Percentiles rank a stretch among this genome's conserved stretches.
These are phyloP conservation scores for Elmis aenea DNA, from an alignment of 2,888 invertebrate species.

Conservation along the genomic window DNA sequence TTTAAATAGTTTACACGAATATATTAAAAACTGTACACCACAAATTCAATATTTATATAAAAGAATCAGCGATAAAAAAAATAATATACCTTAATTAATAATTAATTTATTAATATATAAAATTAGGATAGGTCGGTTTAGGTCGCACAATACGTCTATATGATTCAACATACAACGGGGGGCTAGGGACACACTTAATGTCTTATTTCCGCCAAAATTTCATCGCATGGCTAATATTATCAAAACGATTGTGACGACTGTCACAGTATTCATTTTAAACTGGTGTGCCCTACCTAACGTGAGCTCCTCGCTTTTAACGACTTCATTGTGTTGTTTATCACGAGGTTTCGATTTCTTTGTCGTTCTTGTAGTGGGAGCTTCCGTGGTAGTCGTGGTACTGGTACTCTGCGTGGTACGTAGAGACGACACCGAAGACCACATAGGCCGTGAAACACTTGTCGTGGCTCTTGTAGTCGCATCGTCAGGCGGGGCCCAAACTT, in stretches of 20 bases:
- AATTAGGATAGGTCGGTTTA: conserved; percentile 32
- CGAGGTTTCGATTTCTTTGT: conserved; percentile 58
- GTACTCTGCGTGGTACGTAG: conserved; percentile 37
- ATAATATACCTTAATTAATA: conserved; percentile 36
- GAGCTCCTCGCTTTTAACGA: conserved; percentile 88
- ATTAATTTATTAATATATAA: conserved; percentile 33
- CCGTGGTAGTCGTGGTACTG: conserved; percentile 40
- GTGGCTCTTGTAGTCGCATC: conserved; percentile 41
- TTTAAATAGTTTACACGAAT: conserved; percentile 31
- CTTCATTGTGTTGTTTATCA: conserved; percentile 85
- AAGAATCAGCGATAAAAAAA: conserved; percentile 32
- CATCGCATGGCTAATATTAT: conserved; percentile 40
- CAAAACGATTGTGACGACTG: conserved; percentile 31
- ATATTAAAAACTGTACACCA: conserved; percentile 42
- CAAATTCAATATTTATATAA: conserved; percentile 32
- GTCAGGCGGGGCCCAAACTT: conserved; percentile 71
- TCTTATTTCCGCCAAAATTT: conserved; percentile 22
- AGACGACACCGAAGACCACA: conserved; percentile 45
- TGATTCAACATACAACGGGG: conserved; percentile 18
- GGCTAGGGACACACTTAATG: conserved; percentile 16
- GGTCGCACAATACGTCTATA: conserved; percentile 19
- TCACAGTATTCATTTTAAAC: conserved; percentile 26
- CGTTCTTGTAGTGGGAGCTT: conserved; percentile 43
- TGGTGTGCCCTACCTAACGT: conserved; percentile 55
- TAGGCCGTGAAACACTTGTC: conserved; percentile 27